Base-by-base conservation (phyloP, 2,888 invertebrate genomes). In the Pseudococcus longispinus region DNA sequence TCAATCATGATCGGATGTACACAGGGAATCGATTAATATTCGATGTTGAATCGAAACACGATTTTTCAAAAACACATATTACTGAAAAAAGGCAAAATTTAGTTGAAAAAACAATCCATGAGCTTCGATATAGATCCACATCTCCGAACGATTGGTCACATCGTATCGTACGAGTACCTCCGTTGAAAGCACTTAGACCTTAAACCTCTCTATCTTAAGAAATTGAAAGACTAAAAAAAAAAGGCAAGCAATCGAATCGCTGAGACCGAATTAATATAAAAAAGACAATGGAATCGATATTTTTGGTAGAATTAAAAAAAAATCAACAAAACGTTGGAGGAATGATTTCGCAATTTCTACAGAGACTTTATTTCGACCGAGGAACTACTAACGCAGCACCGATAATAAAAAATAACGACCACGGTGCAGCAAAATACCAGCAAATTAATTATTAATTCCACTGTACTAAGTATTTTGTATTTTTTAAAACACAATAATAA, bases 381-480 rank as follows among this genome's bases (percentile, higher is more conserved):
- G 60, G 23, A 60, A 20, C 4, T 60, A 60, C 23, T 20, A 60
- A 5, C 6, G 23, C 11, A 23, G 60, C 60, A 60, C 77, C 77
- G 77, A 80, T 11, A 26, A 70, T 6, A 42, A 80, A 80, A 80
- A 80, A 42, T 42, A 80, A 80, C 37, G 37, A 37, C 20, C 11
- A 4, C 9, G 37, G 77, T 42, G 37, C 42, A 23, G 37, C 42
- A 23, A 37, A 42, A 80, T 80, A 80, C 77, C 42, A 74, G 80
- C 70, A 77, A 86, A 86, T 86, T 86, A 86, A 86, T 80, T 80
- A 85, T 60, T 70, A 86, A 86, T 77, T 86, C 80, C 86, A 77
- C 86, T 86, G 86, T 65, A 86, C 86, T 86, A 74, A 77, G 80
- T 86, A 80, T 86, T 86, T 80, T 86, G 80, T 86, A 86, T 86